Evolutionary conservation across 2,797 vertebrate genomes (phyloP).

Genomic region (Buceros bicornis): DNA sequence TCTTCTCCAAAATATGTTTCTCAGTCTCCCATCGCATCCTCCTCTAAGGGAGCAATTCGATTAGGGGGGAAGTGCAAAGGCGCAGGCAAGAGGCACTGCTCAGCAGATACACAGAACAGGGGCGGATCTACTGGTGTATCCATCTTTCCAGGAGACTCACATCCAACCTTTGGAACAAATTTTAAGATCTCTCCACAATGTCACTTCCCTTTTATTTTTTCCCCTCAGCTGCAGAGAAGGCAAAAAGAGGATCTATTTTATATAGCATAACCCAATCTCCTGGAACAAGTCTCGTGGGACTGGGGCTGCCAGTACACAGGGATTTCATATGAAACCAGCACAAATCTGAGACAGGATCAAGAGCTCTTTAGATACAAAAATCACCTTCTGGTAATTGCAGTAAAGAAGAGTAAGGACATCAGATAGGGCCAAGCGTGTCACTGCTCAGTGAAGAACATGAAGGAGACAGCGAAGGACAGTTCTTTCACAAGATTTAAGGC

Average conservation of each 20-base stretch:
- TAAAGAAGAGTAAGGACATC: neutral
- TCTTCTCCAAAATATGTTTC: neutral
- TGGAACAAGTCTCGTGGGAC: neutral
- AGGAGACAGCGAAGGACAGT: neutral
- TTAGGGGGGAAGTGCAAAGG: neutral
- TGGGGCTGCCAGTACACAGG: neutral
- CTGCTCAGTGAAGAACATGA: neutral
- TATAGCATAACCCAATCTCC: neutral
- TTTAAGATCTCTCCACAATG: neutral
- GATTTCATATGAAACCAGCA: neutral
- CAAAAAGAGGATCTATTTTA: neutral
- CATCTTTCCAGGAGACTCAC: neutral
- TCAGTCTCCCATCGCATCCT: neutral
- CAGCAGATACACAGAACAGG: neutral
- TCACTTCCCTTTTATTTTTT: neutral
- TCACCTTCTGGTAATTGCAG: neutral
- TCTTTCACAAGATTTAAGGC: neutral
- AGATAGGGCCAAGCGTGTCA: neutral
- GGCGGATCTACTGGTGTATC: neutral
- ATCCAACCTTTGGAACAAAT: neutral
- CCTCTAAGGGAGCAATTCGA: fast-evolving
- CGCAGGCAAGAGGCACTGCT: neutral
- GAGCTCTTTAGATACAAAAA: neutral
- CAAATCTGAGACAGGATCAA: neutral
- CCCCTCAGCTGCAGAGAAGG: neutral